Base-by-base conservation (phyloP, 2,888 invertebrate genomes). In the Pilophorus perplexus region DNA sequence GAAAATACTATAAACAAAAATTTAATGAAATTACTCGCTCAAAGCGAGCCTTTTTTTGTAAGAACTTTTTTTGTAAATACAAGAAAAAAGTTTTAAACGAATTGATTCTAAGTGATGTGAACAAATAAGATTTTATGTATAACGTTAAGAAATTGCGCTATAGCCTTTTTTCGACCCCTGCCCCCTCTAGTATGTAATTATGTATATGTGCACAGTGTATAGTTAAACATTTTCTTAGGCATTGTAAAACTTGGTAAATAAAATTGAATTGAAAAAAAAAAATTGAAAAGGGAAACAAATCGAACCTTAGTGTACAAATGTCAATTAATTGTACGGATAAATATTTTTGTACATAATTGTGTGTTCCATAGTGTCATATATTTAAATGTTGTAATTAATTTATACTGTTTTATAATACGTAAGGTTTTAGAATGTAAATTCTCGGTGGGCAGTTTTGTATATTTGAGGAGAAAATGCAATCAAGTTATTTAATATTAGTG, bases 321-420 rank as follows among this genome's bases (percentile, higher is more conserved):
- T 80, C 80, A 80, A 80, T 80, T 80, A 80, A 76, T 76, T 75
- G 76, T 77, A 75, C 75, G 78, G 78, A 79, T 78, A 78, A 77
- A 79, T 80, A 80, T 80, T 80, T 80, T 80, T 80, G 80, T 80
- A 80, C 77, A 80, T 80, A 80, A n/a, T 76, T 79, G 79, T 79
- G 80, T 79, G 78, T 79, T 78, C 78, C 75, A 69, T 70, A 65
- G 69, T 75, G 75, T 77, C 77, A 73, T 78, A 78, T 79, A 78
- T 77, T 74, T 76, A 72, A 76, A 77, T 77, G 77, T 70, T 69
- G 69, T 71, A 69, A 70, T 69, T 70, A 69, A n/a, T 72, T 71
- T 72, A 69, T 71, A 71, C 69, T 64, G 64, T 71, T 70, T 70
- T 70, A 44, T 62, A 62, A 44, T 16, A 55, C 46, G n/a, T 44